These are phyloP conservation scores for Drosophila percnosoma DNA, from an alignment of 2,888 invertebrate genomes.

Conservation along the genomic window DNA sequence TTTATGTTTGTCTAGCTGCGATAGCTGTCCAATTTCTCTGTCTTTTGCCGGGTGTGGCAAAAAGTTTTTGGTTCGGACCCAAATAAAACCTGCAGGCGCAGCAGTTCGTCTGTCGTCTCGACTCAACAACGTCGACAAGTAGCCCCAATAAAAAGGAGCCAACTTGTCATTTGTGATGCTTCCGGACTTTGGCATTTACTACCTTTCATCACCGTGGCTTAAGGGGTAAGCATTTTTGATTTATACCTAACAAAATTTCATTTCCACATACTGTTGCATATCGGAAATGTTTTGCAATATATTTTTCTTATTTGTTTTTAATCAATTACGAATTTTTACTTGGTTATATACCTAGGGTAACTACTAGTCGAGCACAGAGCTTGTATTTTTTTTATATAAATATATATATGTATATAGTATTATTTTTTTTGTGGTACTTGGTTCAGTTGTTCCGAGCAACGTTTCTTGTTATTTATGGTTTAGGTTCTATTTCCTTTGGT, in stretches of 20 bases:
- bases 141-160: constrained; percentile 43
- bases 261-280: neutral
- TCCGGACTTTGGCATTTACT: constrained; percentile 28
- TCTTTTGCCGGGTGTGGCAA: constrained; percentile 43
- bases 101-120: constrained; percentile 38
- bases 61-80: constrained; percentile 58
- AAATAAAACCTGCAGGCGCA: constrained; percentile 75
- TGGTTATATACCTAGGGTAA: constrained; percentile 15
- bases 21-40: constrained; percentile 68
- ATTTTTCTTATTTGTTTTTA: neutral
- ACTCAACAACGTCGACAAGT: constrained; percentile 38
- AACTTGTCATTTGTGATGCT: constrained; percentile 49
- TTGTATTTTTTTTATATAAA: neutral
- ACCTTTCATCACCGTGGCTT: neutral
- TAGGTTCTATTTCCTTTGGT: constrained; percentile 52
- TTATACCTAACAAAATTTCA: neutral
- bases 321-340: neutral
- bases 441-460: constrained; percentile 51
- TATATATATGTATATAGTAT: neutral
- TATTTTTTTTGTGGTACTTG: constrained; percentile 19
- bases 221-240: neutral
- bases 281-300: neutral
- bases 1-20: constrained; percentile 68
- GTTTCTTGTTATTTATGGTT: constrained; percentile 73
- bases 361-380: constrained; percentile 5